Conservation (phyloP, 1,140 invertebrate genomes). For the Nebria ingens region DNA sequence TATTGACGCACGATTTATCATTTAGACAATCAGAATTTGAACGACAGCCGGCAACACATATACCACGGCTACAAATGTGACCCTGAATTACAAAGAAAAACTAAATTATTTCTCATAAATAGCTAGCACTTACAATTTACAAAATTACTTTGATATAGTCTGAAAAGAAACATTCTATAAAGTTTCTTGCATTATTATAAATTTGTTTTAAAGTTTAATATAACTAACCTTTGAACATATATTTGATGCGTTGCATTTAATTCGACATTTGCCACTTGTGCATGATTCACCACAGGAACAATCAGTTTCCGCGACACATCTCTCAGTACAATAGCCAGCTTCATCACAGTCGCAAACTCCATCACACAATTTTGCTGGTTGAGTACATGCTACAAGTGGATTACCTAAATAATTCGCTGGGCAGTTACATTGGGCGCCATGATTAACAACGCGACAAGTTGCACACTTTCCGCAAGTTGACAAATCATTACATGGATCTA, state of each 20-base stretch:
- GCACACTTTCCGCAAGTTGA: constrained; percentile 71
- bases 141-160: no score
- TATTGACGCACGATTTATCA: constrained; percentile 62
- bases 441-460: constrained; percentile 68
- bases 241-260: constrained; percentile 45
- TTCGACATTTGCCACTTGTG: constrained; percentile 46
- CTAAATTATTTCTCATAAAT: no score
- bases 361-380: constrained; percentile 53
- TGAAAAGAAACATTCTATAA: no score
- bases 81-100: no score
- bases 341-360: constrained; percentile 63
- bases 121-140: constrained; percentile 29
- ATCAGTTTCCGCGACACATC: constrained; percentile 52
- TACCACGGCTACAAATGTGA: constrained; percentile 48
- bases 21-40: constrained; percentile 68
- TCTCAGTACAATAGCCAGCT: constrained; percentile 60
- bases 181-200: neutral
- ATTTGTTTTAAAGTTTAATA: neutral
- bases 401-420: constrained; percentile 70
- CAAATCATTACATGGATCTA: constrained; percentile 65
- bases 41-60: constrained; percentile 63
- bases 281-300: constrained; percentile 70
- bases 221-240: constrained; percentile 18
- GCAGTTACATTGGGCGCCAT: constrained; percentile 74
- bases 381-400: constrained; percentile 61